A percentile compares a stretch with the other conserved stretches of the same genome.
Conservation (phyloP, 2,113 vertebrate species). For the Labeo rohita region DNA sequence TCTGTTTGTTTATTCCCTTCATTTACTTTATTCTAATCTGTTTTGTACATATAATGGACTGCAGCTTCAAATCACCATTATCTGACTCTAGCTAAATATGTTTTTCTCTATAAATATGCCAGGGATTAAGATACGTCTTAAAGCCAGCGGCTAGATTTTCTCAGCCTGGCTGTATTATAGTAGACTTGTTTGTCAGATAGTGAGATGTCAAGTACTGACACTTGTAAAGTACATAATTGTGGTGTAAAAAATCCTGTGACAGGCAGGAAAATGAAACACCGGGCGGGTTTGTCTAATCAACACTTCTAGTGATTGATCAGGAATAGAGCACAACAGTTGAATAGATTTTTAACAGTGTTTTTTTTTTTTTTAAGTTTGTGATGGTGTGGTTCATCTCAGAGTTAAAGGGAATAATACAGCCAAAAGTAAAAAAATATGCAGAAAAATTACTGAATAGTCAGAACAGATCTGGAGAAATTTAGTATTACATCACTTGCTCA, state of each 20-base stretch:
- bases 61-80: neutral
- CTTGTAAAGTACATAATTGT: slow-evolving; percentile 4
- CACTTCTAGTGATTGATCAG: neutral
- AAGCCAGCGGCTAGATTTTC: neutral
- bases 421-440: too few species aligned
- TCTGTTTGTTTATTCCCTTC: neutral
- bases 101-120: slow-evolving; percentile 22
- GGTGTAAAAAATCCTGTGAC: neutral
- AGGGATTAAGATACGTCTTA: slow-evolving; percentile 5
- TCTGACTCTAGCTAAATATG: slow-evolving; percentile 18
- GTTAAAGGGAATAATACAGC: neutral
- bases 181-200: slow-evolving; percentile 15
- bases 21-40: slow-evolving; percentile 4
- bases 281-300: neutral
- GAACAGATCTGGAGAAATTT: too few species aligned
- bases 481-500: too few species aligned
- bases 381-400: neutral
- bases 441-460: too few species aligned
- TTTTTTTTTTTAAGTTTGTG: neutral
- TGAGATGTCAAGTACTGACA: neutral
- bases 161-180: neutral
- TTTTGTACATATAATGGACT: neutral
- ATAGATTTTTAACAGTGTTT: neutral
- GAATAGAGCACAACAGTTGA: neutral
- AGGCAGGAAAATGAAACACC: neutral